Percentiles rank a stretch among this genome's conserved stretches.
These are phyloP conservation scores for Hyppa rectilinea DNA, from an alignment of 2,888 invertebrate species.

Conservation along the genomic window DNA sequence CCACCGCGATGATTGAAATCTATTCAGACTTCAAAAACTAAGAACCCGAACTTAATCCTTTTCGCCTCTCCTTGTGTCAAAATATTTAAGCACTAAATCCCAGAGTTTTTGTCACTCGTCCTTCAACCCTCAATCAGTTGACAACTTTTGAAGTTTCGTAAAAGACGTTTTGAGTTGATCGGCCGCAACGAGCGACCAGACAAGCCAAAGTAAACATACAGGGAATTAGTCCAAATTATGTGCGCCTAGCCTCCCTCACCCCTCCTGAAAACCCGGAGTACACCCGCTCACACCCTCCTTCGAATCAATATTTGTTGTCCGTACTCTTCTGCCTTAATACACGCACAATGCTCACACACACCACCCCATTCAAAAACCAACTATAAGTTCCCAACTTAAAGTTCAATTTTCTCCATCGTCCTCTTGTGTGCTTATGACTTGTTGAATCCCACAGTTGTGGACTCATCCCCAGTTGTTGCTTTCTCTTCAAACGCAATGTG, in stretches of 20 bases:
- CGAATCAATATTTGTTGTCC: slow-evolving; percentile 91
- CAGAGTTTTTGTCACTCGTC: slow-evolving; percentile 37
- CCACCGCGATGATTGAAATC: slow-evolving; percentile 2
- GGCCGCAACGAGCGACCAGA: slow-evolving; percentile 82
- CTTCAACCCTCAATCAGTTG: slow-evolving; percentile 55
- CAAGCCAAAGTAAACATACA: slow-evolving; percentile 88
- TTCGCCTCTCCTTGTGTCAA: slow-evolving; percentile 7
- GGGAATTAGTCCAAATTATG: slow-evolving; percentile 91
- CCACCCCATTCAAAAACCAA: slow-evolving; percentile 34
- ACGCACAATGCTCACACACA: slow-evolving; percentile 87
- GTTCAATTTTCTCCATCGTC: slow-evolving; percentile 38
- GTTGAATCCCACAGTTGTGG: slow-evolving; percentile 65
- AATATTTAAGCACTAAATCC: slow-evolving; percentile 27
- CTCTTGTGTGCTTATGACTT: slow-evolving; percentile 66
- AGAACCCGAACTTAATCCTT: slow-evolving; percentile 12
- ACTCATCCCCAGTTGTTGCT: slow-evolving; percentile 86
- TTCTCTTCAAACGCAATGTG: slow-evolving; percentile 88
- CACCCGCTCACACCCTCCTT: slow-evolving; percentile 77
- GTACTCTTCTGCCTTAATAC: slow-evolving; percentile 90
- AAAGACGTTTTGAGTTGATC: slow-evolving; percentile 83
- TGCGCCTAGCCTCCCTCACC: slow-evolving; percentile 77
- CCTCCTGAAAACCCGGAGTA: slow-evolving; percentile 69
- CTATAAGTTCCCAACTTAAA: slow-evolving; percentile 20
- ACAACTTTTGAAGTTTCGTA: slow-evolving; percentile 77
- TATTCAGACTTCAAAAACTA: neutral